Conservation (phyloP, 2,113 vertebrate genomes). For the Phasianus colchicus region DNA sequence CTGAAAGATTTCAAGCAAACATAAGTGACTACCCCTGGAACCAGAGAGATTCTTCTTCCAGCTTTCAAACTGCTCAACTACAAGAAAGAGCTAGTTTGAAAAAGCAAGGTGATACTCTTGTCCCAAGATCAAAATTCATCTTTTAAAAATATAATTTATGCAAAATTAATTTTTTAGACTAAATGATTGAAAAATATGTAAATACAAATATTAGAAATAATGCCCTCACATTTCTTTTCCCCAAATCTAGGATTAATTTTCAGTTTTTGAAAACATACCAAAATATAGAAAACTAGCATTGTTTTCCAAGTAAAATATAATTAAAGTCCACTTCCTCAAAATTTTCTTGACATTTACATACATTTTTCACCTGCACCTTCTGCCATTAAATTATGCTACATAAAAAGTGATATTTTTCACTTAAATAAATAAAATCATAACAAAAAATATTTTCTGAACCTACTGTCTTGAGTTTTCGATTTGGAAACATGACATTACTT, state of each 20-base stretch:
- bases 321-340: background rate
- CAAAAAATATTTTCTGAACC: background rate
- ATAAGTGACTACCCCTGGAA: background rate
- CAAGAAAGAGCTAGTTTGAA: too few species aligned
- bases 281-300: fast-evolving
- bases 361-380: background rate
- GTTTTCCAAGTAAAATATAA: background rate
- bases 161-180: background rate
- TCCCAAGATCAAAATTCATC: background rate
- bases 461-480: background rate
- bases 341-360: background rate
- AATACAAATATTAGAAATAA: background rate
- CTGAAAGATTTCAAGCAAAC: background rate
- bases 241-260: background rate
- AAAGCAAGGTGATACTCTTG: background rate
- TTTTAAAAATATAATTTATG: background rate
- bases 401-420: background rate
- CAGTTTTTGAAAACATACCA: background rate
- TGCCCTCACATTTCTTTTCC: background rate
- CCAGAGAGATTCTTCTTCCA: background rate
- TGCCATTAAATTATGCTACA: background rate
- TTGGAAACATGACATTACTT: background rate
- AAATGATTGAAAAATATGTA: background rate
- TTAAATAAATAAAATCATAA: background rate
- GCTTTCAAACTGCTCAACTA: background rate